Evolutionary conservation across 2,797 vertebrate species (phyloP).

Genomic region (Geotrypetes seraphini): DNA sequence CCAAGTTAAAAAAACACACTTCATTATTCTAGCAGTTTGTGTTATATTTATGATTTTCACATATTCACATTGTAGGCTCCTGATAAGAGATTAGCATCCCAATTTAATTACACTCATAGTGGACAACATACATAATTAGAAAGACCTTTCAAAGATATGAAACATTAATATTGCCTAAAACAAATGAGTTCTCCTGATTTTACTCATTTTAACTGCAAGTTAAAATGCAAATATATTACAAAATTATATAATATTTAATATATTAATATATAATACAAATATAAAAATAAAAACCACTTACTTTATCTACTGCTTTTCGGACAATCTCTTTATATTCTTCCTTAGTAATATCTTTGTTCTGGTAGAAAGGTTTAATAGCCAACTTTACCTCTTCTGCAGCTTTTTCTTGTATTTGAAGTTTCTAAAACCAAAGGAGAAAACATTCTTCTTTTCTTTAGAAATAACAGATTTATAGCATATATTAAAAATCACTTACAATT

Average conservation of each 20-base stretch:
- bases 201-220: neutral
- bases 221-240: neutral
- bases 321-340: slow-evolving; percentile 97
- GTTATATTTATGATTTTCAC: too few species aligned
- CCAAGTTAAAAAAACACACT: too few species aligned
- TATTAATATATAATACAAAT: too few species aligned
- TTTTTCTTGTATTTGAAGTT: slow-evolving; percentile 86
- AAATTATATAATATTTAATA: too few species aligned
- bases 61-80: too few species aligned
- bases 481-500: neutral
- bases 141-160: too few species aligned
- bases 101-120: too few species aligned
- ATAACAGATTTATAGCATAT: accelerated
- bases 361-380: slow-evolving; percentile 94
- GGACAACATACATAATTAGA: too few species aligned
- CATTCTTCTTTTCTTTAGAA: neutral
- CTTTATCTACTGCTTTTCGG: slow-evolving; percentile 94
- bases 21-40: too few species aligned
- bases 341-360: slow-evolving; percentile 96
- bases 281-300: too few species aligned
- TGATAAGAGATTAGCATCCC: too few species aligned
- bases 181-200: neutral
- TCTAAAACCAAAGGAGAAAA: slow-evolving; percentile 50
- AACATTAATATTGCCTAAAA: neutral
- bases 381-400: slow-evolving; percentile 87